These are phyloP conservation scores for Fregetta grallaria DNA, from an alignment of 2,113 vertebrate genomes.

Conservation along the genomic window DNA sequence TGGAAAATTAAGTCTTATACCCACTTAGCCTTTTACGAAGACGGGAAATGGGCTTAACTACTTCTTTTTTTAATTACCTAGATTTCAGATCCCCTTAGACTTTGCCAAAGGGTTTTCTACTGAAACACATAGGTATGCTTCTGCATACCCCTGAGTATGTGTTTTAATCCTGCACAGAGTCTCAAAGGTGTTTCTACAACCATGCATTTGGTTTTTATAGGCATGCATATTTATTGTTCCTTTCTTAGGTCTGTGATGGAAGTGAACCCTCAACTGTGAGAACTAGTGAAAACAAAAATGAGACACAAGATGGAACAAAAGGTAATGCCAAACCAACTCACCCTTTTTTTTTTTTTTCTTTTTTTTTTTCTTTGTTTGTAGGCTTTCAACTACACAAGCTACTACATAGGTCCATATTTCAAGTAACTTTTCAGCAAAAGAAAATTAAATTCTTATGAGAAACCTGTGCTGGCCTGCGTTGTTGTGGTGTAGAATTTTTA, in stretches of 20 bases:
- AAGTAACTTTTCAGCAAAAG: not conserved
- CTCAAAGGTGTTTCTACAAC: not conserved
- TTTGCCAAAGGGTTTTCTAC: not conserved
- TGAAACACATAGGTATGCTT: not conserved
- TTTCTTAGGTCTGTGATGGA: conserved; percentile 71
- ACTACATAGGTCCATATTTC: not conserved
- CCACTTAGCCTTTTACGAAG: not conserved
- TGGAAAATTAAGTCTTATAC: not conserved
- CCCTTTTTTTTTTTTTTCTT: not conserved
- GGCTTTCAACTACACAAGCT: not conserved
- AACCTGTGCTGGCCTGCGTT: not conserved
- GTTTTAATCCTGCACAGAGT: not conserved
- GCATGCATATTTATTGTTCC: conserved; percentile 15
- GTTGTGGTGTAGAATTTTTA: not conserved
- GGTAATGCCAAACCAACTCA: conserved; percentile 73
- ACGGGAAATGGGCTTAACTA: not conserved
- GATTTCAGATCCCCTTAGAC: not conserved
- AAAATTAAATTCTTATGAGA: not conserved
- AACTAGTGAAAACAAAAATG: conserved; percentile 74
- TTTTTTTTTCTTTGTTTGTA: not conserved
- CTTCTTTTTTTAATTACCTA: not conserved
- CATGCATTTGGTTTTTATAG: not conserved
- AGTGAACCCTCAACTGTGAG: conserved; percentile 63
- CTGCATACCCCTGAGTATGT: not conserved
- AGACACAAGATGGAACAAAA: conserved; percentile 67